Conservation (phyloP, 2,113 vertebrate genomes). For the Nanorana parkeri region DNA sequence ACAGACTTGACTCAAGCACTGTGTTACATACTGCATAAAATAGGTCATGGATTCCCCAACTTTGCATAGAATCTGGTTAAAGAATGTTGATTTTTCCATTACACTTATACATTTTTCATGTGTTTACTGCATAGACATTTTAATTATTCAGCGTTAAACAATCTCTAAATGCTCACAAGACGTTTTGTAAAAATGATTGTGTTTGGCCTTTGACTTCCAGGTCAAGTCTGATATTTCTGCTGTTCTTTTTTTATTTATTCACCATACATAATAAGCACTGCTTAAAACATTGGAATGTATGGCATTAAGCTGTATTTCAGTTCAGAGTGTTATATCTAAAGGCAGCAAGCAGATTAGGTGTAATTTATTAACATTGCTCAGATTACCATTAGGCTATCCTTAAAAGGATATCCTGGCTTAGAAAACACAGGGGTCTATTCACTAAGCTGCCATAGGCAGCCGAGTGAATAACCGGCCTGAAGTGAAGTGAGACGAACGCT, state of each 20-base stretch:
- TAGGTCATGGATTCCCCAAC: conserved; percentile 17
- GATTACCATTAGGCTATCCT: too few relatives aligned
- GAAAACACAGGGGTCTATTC: too few relatives aligned
- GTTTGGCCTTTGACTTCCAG: conserved; percentile 36
- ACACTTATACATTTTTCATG: conserved; percentile 48
- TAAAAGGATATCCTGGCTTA: too few relatives aligned
- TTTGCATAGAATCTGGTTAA: conserved; percentile 33
- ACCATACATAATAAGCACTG: conserved; percentile 27
- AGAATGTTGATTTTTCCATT: conserved; percentile 13
- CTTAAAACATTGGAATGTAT: conserved; percentile 11
- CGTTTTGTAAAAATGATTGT: conserved; percentile 40
- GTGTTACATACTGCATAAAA: background rate
- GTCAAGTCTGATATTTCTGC: conserved; percentile 20
- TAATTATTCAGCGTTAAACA: conserved; percentile 51
- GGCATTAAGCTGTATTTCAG: background rate
- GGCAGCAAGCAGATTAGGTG: background rate
- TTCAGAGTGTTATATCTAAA: background rate
- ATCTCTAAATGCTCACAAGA: conserved; percentile 43
- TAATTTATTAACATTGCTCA: too few relatives aligned
- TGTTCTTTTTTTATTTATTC: conserved; percentile 28
- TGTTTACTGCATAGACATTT: conserved; percentile 47
- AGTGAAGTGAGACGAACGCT: too few relatives aligned
- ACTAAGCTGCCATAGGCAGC: too few relatives aligned
- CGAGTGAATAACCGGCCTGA: too few relatives aligned
- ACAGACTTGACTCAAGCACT: background rate